Evolutionary conservation across 1,140 invertebrate genomes (phyloP), one percentile per base, ranked within the genome.

Genomic region (Saxidomus purpurata): DNA sequence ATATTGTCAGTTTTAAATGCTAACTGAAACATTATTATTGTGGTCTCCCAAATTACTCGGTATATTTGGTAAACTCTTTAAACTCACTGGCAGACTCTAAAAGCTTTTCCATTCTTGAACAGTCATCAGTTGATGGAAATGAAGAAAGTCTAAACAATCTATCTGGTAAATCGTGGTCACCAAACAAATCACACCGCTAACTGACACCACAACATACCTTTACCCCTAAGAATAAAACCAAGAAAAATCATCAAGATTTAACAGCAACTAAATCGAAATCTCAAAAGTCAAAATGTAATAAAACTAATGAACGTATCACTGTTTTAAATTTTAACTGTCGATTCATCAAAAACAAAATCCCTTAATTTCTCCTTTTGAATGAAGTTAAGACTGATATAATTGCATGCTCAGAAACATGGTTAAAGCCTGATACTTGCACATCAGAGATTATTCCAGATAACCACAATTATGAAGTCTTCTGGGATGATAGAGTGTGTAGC

Each of bases 31-130:
- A n/a, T n/a, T n/a, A n/a, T n/a, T n/a, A n/a, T 25, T 77, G 74
- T 49, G 19, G 74, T 11, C 38, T 77, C 11, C 74, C 28, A 43
- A 49, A 77, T 40, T 77, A 77, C 38, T 77, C 55, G 9, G 4
- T 6, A 9, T 61, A 9, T 22, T 6, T 61, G 9, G 8, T 61
- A 61, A 22, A 61, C 43, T 77, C 74, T 40, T 25, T 77, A 40
- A 77, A 47, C n/a, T 13, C 74, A 47, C 28, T 77, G 6, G 8
- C 28, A 11, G 74, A 77, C 38, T 9, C 74, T 13, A 77, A 77
- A 3, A 43, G 74, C 38, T 77, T 77, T 36, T 43, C 74, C 43
- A 40, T 77, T 36, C 43, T 77, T 11, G 74, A 77, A 77, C n/a
- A 25, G 43, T 43, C 74, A 28, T 77, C 74, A 47, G 25, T 47